Conservation (phyloP, 2,797 vertebrate species). For the Momotus momota region DNA sequence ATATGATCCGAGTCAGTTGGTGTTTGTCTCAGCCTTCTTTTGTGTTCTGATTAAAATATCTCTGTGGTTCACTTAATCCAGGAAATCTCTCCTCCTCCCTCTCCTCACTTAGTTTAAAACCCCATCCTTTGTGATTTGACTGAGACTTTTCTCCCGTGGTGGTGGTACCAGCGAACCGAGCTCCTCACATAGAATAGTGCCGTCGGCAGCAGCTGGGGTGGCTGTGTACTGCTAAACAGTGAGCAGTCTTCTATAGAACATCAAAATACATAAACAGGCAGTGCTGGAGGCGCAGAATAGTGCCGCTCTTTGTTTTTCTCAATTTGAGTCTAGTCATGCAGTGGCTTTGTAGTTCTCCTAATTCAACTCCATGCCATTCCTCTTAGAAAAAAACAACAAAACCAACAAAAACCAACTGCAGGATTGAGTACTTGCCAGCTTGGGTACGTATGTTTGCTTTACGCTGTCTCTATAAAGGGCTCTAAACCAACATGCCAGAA, state of each 20-base stretch:
- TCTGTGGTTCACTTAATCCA: background rate
- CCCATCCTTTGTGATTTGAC: background rate
- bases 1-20: conserved; percentile 53
- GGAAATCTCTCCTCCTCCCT: conserved; percentile 3
- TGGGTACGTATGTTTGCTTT: background rate
- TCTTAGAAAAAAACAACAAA: background rate
- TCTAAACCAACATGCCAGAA: background rate
- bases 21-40: conserved; percentile 35
- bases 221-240: background rate
- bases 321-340: background rate
- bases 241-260: background rate
- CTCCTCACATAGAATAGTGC: rapidly evolving
- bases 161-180: background rate
- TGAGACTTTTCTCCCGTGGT: background rate
- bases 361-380: background rate
- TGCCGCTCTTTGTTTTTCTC: background rate
- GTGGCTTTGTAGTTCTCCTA: background rate
- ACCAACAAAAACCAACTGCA: too few relatives aligned
- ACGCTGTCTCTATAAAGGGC: background rate
- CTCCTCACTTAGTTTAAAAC: background rate
- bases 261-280: background rate
- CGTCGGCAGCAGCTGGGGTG: background rate
- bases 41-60: conserved; percentile 48
- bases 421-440: background rate
- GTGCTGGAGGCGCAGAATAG: background rate